These are phyloP conservation scores for Punctoribates punctum DNA, from an alignment of 2,888 invertebrate species.

Conservation along the genomic window DNA sequence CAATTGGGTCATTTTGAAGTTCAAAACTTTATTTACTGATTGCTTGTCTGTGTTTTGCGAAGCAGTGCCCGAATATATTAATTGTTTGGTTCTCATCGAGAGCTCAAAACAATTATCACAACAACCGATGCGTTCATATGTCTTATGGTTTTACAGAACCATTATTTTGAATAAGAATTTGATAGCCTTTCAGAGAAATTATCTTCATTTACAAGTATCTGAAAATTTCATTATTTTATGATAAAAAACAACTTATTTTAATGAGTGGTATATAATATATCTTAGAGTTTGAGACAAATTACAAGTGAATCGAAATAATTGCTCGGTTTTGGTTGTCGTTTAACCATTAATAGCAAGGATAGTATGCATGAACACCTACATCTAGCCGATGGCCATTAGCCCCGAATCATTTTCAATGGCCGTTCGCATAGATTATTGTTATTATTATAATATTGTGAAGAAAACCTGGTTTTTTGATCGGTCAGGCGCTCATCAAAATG, in stretches of 20 bases:
- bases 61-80: conserved; percentile 2
- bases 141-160: conserved; percentile 12
- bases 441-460: conserved; percentile 9
- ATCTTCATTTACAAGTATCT: neutral
- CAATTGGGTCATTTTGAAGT: conserved; percentile 22
- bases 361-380: conserved; percentile 37
- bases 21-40: conserved; percentile 18
- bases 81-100: conserved; percentile 39
- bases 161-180: conserved; percentile 23
- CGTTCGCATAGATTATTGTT: neutral
- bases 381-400: conserved; percentile 32
- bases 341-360: conserved; percentile 20
- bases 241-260: neutral
- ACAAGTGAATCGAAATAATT: conserved; percentile 36
- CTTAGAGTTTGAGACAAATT: conserved; percentile 20
- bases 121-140: conserved; percentile 8
- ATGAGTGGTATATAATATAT: conserved; percentile 1
- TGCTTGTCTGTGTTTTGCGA: neutral
- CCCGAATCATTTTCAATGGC: conserved; percentile 12
- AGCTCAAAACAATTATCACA: conserved; percentile 15
- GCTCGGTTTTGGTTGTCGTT: conserved; percentile 36
- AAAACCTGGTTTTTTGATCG: conserved; percentile 32
- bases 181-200: conserved; percentile 1
- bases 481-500: conserved; percentile 37
- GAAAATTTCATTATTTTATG: conserved; percentile 27